Percentiles rank a stretch among this genome's conserved stretches.
phyloP scores from a whole-genome alignment of 2,113 vertebrate genomes.

The Dunckerocampus dactyliophorus region DNA sequence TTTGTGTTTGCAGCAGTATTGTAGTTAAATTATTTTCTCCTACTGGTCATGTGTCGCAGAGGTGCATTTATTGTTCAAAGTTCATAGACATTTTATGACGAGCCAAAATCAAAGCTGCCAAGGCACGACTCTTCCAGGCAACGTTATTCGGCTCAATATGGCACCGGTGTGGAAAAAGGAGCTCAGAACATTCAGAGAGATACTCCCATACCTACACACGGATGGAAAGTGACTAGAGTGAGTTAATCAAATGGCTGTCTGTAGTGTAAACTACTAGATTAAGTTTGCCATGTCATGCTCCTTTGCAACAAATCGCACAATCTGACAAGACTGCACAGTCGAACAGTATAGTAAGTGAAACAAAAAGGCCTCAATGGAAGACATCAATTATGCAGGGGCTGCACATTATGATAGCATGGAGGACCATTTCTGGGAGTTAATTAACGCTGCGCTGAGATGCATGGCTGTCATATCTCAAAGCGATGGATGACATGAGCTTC shows the following conservation, averaged over 20 bases:
- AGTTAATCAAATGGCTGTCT: too few species aligned
- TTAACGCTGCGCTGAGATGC: slow-evolving; percentile 35
- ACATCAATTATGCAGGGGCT: slow-evolving; percentile 47
- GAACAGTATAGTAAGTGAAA: slow-evolving; percentile 34
- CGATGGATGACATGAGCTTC: slow-evolving; percentile 15
- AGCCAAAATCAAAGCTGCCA: background rate
- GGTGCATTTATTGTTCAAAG: background rate
- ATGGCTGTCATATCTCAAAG: slow-evolving; percentile 33
- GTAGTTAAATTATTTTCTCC: background rate
- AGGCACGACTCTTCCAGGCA: too few species aligned
- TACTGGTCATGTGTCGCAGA: background rate
- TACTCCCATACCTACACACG: too few species aligned
- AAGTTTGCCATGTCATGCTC: too few species aligned
- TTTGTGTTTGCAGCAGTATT: background rate
- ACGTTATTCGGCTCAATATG: too few species aligned
- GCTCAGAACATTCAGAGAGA: too few species aligned
- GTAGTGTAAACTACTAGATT: too few species aligned
- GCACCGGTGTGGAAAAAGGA: too few species aligned
- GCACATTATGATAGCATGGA: slow-evolving; percentile 43
- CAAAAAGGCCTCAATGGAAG: slow-evolving; percentile 39
- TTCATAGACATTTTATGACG: background rate
- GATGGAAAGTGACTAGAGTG: too few species aligned
- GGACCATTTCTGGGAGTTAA: slow-evolving; percentile 39
- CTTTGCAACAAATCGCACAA: slow-evolving; percentile 3
- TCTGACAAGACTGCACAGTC: slow-evolving; percentile 7